A percentile compares a stretch with the other conserved stretches of the same genome.
phyloP scores from a whole-genome alignment of 2,888 invertebrate genomes.

The Temnothorax ravouxi region DNA sequence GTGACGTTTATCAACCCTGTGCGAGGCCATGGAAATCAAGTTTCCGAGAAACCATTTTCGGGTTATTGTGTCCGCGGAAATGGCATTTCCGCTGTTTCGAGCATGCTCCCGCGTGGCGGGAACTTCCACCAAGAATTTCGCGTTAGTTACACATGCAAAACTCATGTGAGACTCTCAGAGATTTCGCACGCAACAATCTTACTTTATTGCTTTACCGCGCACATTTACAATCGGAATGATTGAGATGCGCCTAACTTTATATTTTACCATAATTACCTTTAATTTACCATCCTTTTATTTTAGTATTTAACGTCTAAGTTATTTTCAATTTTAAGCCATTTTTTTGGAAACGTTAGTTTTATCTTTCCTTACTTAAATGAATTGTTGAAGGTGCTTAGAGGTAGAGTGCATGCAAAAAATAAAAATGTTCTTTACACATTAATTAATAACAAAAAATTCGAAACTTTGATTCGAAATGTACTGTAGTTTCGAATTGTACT shows the following conservation, averaged over 20 bases:
- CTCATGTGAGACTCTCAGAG: conserved; percentile 5
- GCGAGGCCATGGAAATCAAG: conserved; percentile 12
- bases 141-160: conserved; percentile 26
- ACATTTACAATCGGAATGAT: not conserved
- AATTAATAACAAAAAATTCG: not conserved
- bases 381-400: not conserved
- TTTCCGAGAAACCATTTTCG: conserved; percentile 42
- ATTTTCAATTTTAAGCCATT: not conserved
- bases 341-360: not conserved
- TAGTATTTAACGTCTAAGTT: not conserved
- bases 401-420: not conserved
- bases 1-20: conserved; percentile 13
- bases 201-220: not conserved
- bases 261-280: not conserved
- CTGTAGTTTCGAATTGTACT: not conserved
- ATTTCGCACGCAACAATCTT: not conserved
- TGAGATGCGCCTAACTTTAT: not conserved
- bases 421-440: not conserved
- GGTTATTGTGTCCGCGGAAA: conserved; percentile 44
- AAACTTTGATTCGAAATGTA: not conserved
- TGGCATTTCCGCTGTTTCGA: conserved; percentile 45
- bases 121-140: conserved; percentile 45
- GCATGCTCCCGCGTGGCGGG: conserved; percentile 2
- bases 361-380: not conserved
- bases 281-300: not conserved